Conservation (phyloP, 2,113 vertebrate species). For the Hemibagrus wyckioides region DNA sequence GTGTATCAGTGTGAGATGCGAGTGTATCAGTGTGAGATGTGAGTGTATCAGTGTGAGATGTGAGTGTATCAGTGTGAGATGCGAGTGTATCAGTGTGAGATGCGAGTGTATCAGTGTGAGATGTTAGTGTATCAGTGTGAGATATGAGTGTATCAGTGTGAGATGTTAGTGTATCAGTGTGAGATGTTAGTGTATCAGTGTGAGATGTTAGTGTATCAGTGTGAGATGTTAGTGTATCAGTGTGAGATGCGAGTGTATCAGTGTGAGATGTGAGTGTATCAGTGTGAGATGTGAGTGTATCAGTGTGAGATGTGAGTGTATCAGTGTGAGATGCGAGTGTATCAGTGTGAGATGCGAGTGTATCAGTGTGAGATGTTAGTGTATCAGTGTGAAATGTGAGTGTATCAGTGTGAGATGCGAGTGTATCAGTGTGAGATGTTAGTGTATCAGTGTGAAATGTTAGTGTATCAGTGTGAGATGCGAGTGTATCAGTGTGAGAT, state of each 20-base stretch:
- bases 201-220: background rate
- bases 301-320: too few species aligned
- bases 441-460: too few species aligned
- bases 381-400: too few species aligned
- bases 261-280: too few species aligned
- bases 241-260: background rate
- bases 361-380: too few species aligned
- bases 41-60: background rate
- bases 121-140: background rate
- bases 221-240: background rate
- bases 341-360: too few species aligned
- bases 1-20: background rate
- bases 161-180: background rate
- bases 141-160: background rate
- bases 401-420: too few species aligned
- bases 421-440: too few species aligned
- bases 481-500: too few species aligned
- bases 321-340: too few species aligned
- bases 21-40: background rate
- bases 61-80: background rate
- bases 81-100: background rate
- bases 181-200: background rate
- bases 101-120: background rate
- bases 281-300: too few species aligned
- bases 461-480: too few species aligned